A percentile compares a stretch with the other conserved stretches of the same genome.
Conservation (phyloP, 2,797 vertebrate genomes). For the Amblyopsis hoosieri region DNA sequence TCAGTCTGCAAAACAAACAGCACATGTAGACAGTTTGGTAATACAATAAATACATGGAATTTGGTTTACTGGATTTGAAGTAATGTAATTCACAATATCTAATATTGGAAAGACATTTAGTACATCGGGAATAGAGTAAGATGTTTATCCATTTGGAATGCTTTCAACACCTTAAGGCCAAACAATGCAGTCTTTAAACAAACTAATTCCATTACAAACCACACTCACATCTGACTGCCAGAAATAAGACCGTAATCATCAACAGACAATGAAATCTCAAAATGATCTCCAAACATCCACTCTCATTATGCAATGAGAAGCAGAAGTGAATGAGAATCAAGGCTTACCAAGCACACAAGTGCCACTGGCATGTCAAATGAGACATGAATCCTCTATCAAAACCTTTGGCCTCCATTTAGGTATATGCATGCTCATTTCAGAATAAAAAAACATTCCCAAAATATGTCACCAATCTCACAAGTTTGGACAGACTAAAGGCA, state of each 20-base stretch:
- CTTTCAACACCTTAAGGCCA: too few species aligned
- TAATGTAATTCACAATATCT: too few species aligned
- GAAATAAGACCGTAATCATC: constrained; percentile 11
- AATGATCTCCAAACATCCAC: constrained; percentile 41
- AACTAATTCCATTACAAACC: background rate
- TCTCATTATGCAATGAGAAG: constrained; percentile 24
- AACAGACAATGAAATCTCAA: constrained; percentile 6
- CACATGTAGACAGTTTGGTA: too few species aligned
- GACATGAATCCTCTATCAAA: constrained; percentile 27
- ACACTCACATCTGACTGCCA: constrained; percentile 12
- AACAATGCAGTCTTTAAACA: background rate
- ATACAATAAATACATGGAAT: too few species aligned
- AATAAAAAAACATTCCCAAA: background rate
- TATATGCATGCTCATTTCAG: background rate
- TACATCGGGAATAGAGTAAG: too few species aligned
- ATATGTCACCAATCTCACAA: background rate
- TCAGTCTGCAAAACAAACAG: constrained; percentile 63
- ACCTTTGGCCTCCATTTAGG: constrained; percentile 8
- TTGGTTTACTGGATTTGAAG: too few species aligned
- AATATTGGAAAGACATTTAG: too few species aligned
- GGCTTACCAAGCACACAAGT: constrained; percentile 35
- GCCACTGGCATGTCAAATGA: constrained; percentile 20
- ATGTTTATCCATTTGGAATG: too few species aligned
- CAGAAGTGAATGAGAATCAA: constrained; percentile 29
- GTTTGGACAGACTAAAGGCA: constrained; percentile 6